Percentiles rank a stretch among this genome's conserved stretches.
Evolutionary conservation across 2,888 invertebrate species (phyloP).

Genomic region (Teleiodes luculella): DNA sequence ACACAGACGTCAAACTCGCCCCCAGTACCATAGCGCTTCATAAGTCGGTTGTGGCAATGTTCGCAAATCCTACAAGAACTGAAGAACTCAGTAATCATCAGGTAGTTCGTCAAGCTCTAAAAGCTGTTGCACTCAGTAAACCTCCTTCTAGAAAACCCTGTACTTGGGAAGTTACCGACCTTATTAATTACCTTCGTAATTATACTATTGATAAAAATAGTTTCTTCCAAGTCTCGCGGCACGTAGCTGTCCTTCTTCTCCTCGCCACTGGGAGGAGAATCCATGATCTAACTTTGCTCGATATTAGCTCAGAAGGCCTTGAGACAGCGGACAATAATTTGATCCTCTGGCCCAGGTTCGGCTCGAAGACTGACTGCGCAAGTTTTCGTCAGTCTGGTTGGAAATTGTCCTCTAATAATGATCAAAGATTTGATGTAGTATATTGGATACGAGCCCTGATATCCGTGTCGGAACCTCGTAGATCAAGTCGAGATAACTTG

Average conservation of each 20-base stretch:
- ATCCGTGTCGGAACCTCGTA: constrained; percentile 4
- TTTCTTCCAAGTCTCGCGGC: constrained; percentile 10
- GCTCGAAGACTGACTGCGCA: constrained; percentile 18
- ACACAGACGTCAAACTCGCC: constrained; percentile 12
- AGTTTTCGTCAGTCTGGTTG: constrained; percentile 21
- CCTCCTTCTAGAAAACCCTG: neutral
- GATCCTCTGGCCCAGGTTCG: constrained; percentile 19
- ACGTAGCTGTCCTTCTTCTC: constrained; percentile 10
- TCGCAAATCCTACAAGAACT: constrained; percentile 11
- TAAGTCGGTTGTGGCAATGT: constrained; percentile 21
- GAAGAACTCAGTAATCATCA: neutral
- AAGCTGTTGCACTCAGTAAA: constrained; percentile 3
- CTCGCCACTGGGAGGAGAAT: constrained; percentile 13
- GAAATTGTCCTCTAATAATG: too few species aligned
- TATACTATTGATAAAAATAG: neutral
- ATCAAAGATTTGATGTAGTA: constrained; percentile 16
- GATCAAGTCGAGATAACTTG: neutral
- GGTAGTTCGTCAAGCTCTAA: neutral
- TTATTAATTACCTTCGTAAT: neutral
- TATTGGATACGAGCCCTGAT: constrained; percentile 19
- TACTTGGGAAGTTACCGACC: neutral
- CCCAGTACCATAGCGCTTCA: constrained; percentile 20
- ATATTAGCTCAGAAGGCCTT: constrained; percentile 1
- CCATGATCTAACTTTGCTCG: constrained; percentile 14
- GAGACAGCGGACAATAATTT: neutral